Evolutionary conservation across 2,113 vertebrate species (phyloP).

Genomic region (Pelmatolapia mariae): DNA sequence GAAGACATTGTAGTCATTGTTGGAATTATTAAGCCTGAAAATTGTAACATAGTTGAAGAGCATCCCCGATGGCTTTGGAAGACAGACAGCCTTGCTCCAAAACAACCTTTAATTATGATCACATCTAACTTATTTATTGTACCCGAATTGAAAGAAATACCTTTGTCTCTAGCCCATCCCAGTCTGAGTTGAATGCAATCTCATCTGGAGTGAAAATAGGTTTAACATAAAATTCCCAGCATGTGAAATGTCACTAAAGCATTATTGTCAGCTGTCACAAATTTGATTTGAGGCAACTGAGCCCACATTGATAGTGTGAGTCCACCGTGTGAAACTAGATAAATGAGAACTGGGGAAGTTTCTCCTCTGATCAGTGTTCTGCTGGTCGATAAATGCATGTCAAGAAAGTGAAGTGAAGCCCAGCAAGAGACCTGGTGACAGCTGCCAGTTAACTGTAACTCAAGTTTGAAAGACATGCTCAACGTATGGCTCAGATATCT

Average conservation of each 20-base stretch:
- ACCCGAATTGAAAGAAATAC: background rate
- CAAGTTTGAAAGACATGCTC: background rate
- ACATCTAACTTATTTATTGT: background rate
- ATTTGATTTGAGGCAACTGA: background rate
- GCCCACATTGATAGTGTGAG: background rate
- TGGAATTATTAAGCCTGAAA: background rate
- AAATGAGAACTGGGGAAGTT: background rate
- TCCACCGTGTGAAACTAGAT: background rate
- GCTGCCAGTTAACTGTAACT: conserved; percentile 1
- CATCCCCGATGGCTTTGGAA: background rate
- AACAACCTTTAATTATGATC: background rate
- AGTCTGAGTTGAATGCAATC: background rate
- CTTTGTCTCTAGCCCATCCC: background rate
- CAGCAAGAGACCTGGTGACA: background rate
- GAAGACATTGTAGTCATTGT: background rate
- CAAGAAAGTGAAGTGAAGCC: background rate
- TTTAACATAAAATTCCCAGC: background rate
- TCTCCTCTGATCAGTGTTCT: background rate
- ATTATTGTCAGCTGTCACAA: conserved; percentile 19
- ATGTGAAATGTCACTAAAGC: background rate
- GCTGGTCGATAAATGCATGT: background rate
- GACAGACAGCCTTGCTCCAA: background rate
- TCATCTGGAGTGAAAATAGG: background rate
- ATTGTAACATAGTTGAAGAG: background rate
- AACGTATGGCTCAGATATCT: background rate